Conservation (phyloP, 2,113 vertebrate species). For the Muntiacus muntjak region DNA sequence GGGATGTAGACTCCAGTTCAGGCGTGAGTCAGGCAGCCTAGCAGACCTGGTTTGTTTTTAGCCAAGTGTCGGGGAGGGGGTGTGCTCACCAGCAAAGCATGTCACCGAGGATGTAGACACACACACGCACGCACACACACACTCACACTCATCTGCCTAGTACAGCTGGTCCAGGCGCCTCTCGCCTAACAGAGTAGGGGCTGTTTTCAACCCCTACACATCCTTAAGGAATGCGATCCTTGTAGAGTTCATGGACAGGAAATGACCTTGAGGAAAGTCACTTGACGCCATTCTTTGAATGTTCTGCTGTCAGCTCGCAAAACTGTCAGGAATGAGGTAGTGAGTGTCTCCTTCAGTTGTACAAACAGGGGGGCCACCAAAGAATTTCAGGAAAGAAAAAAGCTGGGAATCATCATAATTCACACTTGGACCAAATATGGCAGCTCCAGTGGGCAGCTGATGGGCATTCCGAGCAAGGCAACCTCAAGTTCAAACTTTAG, state of each 20-base stretch:
- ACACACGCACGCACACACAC: not conserved
- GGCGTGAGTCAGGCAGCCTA: conserved; percentile 31
- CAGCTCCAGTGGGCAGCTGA: not conserved
- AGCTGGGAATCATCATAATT: not conserved
- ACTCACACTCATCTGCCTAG: conserved; percentile 10
- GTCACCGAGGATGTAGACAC: conserved; percentile 1
- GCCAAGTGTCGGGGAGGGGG: not conserved
- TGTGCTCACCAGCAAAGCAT: conserved; percentile 29
- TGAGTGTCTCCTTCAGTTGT: conserved; percentile 11
- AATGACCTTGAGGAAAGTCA: conserved; percentile 53
- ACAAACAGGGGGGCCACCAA: conserved; percentile 40
- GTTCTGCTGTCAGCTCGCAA: conserved; percentile 49
- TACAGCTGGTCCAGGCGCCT: not conserved
- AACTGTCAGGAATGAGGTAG: conserved; percentile 13
- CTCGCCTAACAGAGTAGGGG: not conserved
- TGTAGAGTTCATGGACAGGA: conserved; percentile 61
- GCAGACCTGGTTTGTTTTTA: conserved; percentile 38
- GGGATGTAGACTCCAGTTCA: not conserved
- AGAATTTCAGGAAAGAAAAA: conserved; percentile 10
- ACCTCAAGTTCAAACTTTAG: not conserved
- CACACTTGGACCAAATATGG: conserved; percentile 47
- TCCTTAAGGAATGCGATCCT: conserved; percentile 26
- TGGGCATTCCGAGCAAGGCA: not conserved
- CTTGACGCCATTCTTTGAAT: conserved; percentile 42
- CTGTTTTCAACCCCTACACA: not conserved